These are phyloP conservation scores for Drosophila cracens DNA, from an alignment of 2,888 invertebrate genomes.

Conservation along the genomic window DNA sequence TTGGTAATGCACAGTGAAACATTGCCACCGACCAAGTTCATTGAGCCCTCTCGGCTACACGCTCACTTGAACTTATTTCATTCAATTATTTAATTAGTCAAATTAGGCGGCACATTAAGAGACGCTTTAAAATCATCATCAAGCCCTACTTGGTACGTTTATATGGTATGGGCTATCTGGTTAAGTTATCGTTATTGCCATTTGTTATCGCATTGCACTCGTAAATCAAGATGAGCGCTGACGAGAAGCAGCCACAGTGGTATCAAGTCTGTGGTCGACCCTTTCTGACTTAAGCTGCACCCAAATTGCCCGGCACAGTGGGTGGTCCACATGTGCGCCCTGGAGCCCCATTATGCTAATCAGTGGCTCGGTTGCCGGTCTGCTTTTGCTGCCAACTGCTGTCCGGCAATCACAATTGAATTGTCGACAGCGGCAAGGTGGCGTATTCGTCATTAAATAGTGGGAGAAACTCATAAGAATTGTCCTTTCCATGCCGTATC, in stretches of 20 bases:
- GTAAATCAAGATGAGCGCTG: constrained; percentile 61
- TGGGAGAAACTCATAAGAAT: constrained; percentile 15
- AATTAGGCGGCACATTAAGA: constrained; percentile 38
- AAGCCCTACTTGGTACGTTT: constrained; percentile 2
- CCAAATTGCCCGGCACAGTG: constrained; percentile 5
- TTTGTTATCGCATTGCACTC: constrained; percentile 53
- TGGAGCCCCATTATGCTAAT: constrained; percentile 67
- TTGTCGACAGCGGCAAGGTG: constrained; percentile 34
- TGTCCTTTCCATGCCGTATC: constrained; percentile 5
- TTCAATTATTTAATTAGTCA: constrained; percentile 52
- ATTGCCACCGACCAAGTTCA: constrained; percentile 40
- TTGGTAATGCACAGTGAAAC: constrained; percentile 23
- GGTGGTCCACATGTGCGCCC: constrained; percentile 56
- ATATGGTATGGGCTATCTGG: neutral
- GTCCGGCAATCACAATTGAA: constrained; percentile 46
- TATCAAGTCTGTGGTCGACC: constrained; percentile 63
- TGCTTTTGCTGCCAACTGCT: neutral
- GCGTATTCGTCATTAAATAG: constrained; percentile 59
- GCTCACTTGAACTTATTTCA: constrained; percentile 50
- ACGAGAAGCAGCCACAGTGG: constrained; percentile 40
- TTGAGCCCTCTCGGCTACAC: constrained; percentile 46
- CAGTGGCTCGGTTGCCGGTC: constrained; percentile 39
- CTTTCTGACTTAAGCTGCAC: constrained; percentile 55
- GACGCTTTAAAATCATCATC: constrained; percentile 30
- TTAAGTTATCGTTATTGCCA: constrained; percentile 41